Base-by-base conservation (phyloP, 92 coral and sea anemone species). In the Nematostella vectensis region DNA sequence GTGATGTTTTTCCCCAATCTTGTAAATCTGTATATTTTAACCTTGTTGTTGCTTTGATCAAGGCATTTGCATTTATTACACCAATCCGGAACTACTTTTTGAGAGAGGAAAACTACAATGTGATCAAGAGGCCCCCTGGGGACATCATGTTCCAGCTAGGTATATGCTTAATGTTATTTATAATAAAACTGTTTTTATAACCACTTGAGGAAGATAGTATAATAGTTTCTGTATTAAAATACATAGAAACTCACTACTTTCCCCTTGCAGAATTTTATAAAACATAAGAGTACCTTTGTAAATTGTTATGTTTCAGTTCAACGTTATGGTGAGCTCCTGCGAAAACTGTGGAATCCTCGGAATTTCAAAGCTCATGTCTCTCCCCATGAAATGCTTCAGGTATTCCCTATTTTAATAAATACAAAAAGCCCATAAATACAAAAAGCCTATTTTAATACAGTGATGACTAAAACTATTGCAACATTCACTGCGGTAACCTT, bases 341-440 rank as follows among this genome's bases (percentile, higher is more conserved):
- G 98, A 61, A 89, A 89, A 42, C 69, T 89, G 16, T 89, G 97
- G 97, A 89, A 89, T 61, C 97, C 97, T 0, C 79, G 87, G 47
- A 91, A 91, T 78, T 91, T 91, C 65, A 91, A 91, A 43, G 98
- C 98, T 15, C 98, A 91, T 42, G 98, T 91, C 39, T 85, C 95
- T 74, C 98, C 98, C 27, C 98, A 91, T 54, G 98, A 91, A 57
- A 91, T 91, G 98, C 87, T 91, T 0, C 98, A 91, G 82, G 98
- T 91, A 12, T 1, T n/a, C n/a, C n/a, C n/a, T n/a, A 47, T n/a
- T 23, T 27, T 25, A 2, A 3, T 21, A 11, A 26, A 10, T 3
- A n/a, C 16, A 24, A 27, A 17, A n/a, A n/a, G n/a, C n/a, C n/a
- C n/a, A n/a, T n/a, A n/a, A n/a, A n/a, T n/a, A n/a, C n/a, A n/a